Percentiles rank a stretch among this genome's conserved stretches.
Conservation (phyloP, 2,797 vertebrate genomes). For the Ptychobarbus kaznakovi region DNA sequence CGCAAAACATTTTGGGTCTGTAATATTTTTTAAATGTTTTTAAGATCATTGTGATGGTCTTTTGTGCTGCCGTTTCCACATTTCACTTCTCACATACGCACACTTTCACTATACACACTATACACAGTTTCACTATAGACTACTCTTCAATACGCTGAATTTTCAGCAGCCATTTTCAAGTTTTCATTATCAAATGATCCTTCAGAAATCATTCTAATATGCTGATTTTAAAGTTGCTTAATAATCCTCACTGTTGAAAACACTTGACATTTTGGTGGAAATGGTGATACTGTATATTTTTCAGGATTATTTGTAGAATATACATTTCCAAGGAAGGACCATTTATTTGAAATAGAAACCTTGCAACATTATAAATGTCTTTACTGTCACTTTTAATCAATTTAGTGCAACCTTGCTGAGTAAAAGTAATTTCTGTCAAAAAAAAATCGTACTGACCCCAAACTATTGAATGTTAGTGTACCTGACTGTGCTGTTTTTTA, state of each 20-base stretch:
- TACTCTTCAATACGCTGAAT: neutral
- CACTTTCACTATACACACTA: neutral
- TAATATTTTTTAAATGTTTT: too few species aligned
- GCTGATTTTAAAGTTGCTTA: neutral
- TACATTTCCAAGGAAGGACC: neutral
- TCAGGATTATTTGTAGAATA: neutral
- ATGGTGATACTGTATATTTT: neutral
- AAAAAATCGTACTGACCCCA: neutral
- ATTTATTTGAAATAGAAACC: neutral
- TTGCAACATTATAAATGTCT: neutral
- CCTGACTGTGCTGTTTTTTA: neutral
- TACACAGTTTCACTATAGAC: neutral
- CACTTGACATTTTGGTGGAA: neutral
- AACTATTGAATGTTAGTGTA: neutral
- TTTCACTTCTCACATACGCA: conserved; percentile 12
- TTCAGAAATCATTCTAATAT: neutral
- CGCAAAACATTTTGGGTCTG: too few species aligned
- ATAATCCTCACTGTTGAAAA: neutral
- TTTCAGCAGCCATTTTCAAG: neutral
- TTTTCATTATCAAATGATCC: neutral
- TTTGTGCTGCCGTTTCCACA: conserved; percentile 48
- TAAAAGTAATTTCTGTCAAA: neutral
- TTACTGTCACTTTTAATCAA: neutral
- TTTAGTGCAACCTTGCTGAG: neutral
- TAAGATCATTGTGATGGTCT: conserved; percentile 45